A percentile compares a stretch with the other conserved stretches of the same genome.
These are phyloP conservation scores for Dreissena polymorpha DNA, from an alignment of 1,140 invertebrate species.

Conservation along the genomic window DNA sequence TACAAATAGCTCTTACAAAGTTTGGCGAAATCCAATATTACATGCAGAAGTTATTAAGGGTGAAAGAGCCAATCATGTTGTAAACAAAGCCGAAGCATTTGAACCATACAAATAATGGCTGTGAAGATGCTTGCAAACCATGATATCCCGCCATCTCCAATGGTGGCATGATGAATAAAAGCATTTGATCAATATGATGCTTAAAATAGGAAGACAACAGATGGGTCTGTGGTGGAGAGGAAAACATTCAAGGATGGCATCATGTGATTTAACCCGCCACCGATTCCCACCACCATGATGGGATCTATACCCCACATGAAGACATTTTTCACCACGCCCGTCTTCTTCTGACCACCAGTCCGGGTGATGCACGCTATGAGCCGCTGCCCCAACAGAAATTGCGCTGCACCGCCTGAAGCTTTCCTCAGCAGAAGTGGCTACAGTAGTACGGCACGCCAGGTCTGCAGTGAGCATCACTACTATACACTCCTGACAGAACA, in stretches of 20 bases:
- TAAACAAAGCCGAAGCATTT: no score
- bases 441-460: background rate
- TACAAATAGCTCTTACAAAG: no score
- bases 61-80: no score
- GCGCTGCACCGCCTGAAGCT: background rate
- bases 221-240: background rate
- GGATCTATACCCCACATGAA: slow-evolving; percentile 4
- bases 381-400: background rate
- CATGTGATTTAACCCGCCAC: background rate
- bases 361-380: background rate
- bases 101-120: no score
- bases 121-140: no score
- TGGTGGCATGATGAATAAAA: no score
- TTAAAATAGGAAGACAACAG: background rate
- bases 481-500: slow-evolving; percentile 11
- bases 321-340: background rate
- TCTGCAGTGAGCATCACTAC: background rate
- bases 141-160: no score
- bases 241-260: background rate
- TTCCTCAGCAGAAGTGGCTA: background rate
- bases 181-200: no score
- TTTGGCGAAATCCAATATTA: no score
- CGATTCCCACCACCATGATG: slow-evolving; percentile 1
- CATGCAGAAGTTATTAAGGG: no score
- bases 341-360: background rate